Evolutionary conservation across 1,140 invertebrate species (phyloP), one percentile per base, ranked within the genome.

Genomic region (Heliconius eleuchia): DNA sequence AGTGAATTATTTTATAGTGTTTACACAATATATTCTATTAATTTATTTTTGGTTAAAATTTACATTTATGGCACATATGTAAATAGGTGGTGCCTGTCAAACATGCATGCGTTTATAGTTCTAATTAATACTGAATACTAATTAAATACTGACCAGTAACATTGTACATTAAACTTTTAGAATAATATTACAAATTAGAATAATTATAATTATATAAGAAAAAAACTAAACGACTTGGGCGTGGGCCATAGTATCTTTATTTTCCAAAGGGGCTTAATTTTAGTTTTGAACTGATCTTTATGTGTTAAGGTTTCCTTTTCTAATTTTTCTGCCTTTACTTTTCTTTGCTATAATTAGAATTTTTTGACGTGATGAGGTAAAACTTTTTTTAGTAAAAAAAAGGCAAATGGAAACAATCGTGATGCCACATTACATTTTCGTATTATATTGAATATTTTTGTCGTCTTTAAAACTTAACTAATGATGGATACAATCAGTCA

Each of bases 61-160:
- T 13, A 27, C 8, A 66, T 66, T 66, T 27, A 66, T 66, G 60
- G 60, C 60, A 66, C 60, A 13, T 66, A 4, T 8, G 23, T 23
- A 13, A 27, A 16, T 30, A 66, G 2, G 23, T 60, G 23, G 57
- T 66, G 60, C 1, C 60, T 66, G 60, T 66, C 23, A 57, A 57
- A 57, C n/a, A 23, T 27, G 11, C 42, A 46, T 46, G 42, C 42
- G 8, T 66, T 23, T 66, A 27, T 66, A 66, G 23, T 66, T 66
- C 23, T 66, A 66, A 66, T 30, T 27, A 66, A 66, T 66, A 66
- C 60, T 66, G 60, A 66, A 27, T 66, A 16, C 13, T 27, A 30
- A 66, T 66, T 66, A 66, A 66, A 66, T 66, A 66, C 60, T 66
- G 60, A 27, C 23, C 9, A 52, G 55, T 57, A 66, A 30, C 27